Percentiles rank a stretch among this genome's conserved stretches.
Evolutionary conservation across 2,113 vertebrate species (phyloP).

Genomic region (Gymnarchus niloticus): DNA sequence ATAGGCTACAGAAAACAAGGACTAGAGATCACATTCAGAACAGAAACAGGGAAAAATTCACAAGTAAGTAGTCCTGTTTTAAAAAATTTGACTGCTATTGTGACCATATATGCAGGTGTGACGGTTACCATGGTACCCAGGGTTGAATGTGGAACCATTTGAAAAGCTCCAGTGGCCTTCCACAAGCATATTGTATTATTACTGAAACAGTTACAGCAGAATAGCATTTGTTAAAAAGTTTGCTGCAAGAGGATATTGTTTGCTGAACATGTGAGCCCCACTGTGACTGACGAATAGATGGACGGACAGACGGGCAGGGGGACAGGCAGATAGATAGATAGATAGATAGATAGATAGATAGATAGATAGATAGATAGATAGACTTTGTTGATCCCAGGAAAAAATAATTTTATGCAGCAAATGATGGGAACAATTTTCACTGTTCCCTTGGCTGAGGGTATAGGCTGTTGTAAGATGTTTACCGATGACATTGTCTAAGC

Average conservation of each 20-base stretch:
- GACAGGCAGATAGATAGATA: too few species aligned
- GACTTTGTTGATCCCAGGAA: too few species aligned
- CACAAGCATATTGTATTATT: background rate
- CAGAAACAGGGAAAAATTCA: background rate
- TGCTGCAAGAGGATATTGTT: background rate
- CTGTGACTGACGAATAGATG: too few species aligned
- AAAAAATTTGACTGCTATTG: background rate
- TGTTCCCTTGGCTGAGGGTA: background rate
- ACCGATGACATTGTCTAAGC: too few species aligned
- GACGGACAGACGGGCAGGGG: too few species aligned
- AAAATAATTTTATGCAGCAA: too few species aligned
- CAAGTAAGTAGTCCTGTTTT: background rate
- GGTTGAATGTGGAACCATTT: background rate
- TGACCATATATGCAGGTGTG: background rate
- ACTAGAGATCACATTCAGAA: background rate
- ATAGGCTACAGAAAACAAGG: background rate
- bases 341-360: too few species aligned
- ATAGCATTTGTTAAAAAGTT: background rate
- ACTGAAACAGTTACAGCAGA: background rate
- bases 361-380: too few species aligned
- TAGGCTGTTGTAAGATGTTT: background rate
- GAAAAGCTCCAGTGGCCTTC: background rate
- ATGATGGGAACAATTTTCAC: too few species aligned
- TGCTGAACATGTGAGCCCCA: background rate
- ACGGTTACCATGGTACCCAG: background rate